phyloP scores from a whole-genome alignment of 2,888 invertebrate species.

The Conomelus anceps region DNA sequence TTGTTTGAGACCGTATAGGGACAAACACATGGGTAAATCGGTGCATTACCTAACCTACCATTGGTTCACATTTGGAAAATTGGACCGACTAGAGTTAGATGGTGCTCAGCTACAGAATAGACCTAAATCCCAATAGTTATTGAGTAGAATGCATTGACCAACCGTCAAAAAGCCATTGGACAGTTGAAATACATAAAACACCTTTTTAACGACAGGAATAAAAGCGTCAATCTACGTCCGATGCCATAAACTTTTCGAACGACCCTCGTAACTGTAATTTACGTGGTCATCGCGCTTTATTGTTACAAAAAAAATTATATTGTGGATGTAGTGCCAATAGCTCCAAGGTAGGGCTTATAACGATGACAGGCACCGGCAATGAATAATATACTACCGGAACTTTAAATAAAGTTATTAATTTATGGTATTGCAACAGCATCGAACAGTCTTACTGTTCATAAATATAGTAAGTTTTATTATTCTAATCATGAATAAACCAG shows the following conservation, averaged over 20 bases:
- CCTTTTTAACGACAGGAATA: neutral
- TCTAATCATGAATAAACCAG: no score
- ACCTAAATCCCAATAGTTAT: neutral
- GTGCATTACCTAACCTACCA: neutral
- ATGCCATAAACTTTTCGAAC: neutral
- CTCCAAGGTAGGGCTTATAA: neutral
- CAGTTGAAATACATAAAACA: neutral
- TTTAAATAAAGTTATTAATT: neutral
- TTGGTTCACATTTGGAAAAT: neutral
- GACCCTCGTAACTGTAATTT: neutral
- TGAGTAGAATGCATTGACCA: neutral
- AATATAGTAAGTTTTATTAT: no score
- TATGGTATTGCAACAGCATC: neutral
- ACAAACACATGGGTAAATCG: neutral
- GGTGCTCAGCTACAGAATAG: neutral
- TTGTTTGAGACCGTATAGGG: neutral
- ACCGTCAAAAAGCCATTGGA: neutral
- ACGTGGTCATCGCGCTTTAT: neutral
- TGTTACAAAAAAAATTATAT: neutral
- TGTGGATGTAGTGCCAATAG: neutral
- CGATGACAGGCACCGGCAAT: neutral
- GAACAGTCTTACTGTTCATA: no score
- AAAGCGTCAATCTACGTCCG: neutral
- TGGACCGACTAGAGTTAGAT: neutral
- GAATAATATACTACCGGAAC: neutral